Evolutionary conservation across 2,797 vertebrate genomes (phyloP).

Genomic region (Melanogrammus aeglefinus): DNA sequence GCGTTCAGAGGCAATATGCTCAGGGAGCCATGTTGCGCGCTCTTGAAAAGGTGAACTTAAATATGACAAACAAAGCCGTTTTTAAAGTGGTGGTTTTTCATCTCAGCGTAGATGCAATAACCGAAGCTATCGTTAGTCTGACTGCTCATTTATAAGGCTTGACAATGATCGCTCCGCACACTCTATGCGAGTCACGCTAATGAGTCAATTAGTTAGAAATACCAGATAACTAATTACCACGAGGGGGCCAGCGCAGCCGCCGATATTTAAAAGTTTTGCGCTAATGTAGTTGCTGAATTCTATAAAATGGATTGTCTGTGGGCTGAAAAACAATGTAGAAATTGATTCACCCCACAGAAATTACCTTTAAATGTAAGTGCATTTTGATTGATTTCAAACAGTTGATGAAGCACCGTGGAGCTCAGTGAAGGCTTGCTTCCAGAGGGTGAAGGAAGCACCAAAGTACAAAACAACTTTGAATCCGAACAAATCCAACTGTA

Average conservation of each 20-base stretch:
- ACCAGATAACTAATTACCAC: neutral
- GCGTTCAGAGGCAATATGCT: neutral
- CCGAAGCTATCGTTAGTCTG: neutral
- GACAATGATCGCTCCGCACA: neutral
- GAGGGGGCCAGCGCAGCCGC: neutral
- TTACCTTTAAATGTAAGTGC: neutral
- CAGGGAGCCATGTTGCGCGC: neutral
- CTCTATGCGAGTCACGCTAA: neutral
- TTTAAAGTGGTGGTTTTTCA: neutral
- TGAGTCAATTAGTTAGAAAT: neutral
- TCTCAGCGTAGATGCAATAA: neutral
- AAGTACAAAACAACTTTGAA: constrained; percentile 3
- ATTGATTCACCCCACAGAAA: neutral
- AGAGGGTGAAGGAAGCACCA: neutral
- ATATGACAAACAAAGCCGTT: neutral
- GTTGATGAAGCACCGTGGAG: neutral
- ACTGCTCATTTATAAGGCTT: neutral
- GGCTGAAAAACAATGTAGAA: neutral
- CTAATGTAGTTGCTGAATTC: neutral
- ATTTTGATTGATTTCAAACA: neutral
- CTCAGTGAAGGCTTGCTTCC: neutral
- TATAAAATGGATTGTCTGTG: neutral
- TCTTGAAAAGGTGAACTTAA: constrained; percentile 1
- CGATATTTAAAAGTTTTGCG: neutral
- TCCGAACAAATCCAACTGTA: neutral